Evolutionary conservation across 2,888 invertebrate genomes (phyloP), one percentile per base, ranked within the genome.

Genomic region (Thecophora atra): DNA sequence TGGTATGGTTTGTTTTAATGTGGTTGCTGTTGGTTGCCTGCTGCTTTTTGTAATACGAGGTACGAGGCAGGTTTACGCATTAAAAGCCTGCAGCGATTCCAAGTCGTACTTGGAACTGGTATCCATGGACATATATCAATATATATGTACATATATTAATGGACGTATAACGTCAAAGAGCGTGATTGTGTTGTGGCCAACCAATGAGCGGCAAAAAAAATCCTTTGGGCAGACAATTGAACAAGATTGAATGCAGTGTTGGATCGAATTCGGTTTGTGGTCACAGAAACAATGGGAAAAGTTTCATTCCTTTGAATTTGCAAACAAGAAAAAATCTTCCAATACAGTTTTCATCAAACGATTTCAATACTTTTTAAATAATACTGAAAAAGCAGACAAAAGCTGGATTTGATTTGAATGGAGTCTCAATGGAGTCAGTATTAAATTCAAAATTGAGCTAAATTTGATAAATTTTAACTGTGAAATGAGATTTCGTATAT

Each of bases 61-160:
- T 65, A 68, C 62, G 65, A 28, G 67, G 19, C 58, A 58, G 58
- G 52, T 51, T 75, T 81, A 82, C 80, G 76, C 80, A 76, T 74
- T 76, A 77, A 78, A 76, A 71, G 74, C 66, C 71, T 64, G 70
- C 70, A 71, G 66, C 52, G 54, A 26, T 67, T 67, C 19, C 17
- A 42, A 42, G 63, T 37, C 63, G 58, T 58, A 58, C 24, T 58
- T 58, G 15, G 58, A 26, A 58, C 8, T 58, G 58, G 28, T 15
- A 58, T 26, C 11, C 47, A 37, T 47, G 47, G 17, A 47, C 13
- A n/a, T 47, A 47, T n/a, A 47, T 47, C 47, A 5, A 11, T 47
- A 1, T 47, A 47, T 47, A 47, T 15, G n/a, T n/a, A 47, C 5
- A 17, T 47, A 47, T 5, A 47, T n/a, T 17, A 47, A 11, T 1